Conservation (phyloP, 2,797 vertebrate genomes). For the Limosa lapponica region DNA sequence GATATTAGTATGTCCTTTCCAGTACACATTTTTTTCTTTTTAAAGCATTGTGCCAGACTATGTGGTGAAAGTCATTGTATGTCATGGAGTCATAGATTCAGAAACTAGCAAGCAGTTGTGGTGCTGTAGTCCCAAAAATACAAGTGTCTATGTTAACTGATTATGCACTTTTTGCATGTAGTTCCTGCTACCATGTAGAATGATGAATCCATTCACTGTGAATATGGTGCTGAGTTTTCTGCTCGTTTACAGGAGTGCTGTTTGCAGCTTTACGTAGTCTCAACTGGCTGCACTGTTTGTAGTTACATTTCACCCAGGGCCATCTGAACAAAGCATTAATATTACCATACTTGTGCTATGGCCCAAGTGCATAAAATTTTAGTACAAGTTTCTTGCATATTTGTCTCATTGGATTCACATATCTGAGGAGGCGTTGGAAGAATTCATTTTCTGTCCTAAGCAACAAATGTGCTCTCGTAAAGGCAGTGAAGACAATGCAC, state of each 20-base stretch:
- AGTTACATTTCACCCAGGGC: not conserved
- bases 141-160: not conserved
- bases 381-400: not conserved
- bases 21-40: not conserved
- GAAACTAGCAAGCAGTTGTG: not conserved
- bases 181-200: not conserved
- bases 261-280: not conserved
- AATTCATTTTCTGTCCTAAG: not conserved
- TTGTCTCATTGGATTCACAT: not conserved
- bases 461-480: not conserved
- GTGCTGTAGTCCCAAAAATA: not conserved
- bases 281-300: not conserved
- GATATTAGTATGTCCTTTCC: not conserved
- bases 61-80: not conserved
- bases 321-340: not conserved
- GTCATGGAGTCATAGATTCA: not conserved
- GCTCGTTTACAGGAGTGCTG: not conserved
- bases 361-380: not conserved
- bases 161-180: not conserved
- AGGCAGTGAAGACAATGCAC: not conserved
- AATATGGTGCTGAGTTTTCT: not conserved
- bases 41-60: not conserved
- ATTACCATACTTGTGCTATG: not conserved
- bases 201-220: accelerated
- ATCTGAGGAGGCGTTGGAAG: accelerated